Base-by-base conservation (phyloP, 1,140 invertebrate genomes). In the Arion vulgaris region DNA sequence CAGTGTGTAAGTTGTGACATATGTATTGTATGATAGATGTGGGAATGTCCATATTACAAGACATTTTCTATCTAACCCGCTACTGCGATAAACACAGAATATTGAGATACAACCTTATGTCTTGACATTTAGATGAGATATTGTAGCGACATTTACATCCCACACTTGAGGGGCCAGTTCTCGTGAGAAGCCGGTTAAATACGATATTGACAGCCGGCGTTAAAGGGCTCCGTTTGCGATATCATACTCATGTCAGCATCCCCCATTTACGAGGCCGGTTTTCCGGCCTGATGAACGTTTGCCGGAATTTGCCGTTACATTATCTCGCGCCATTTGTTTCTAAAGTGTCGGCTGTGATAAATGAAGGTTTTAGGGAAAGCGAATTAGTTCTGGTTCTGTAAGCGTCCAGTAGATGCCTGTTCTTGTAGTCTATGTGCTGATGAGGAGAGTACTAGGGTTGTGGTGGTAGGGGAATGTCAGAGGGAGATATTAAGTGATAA, bases 211-310 rank as follows among this genome's bases (percentile, higher is more conserved):
- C 71, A 72, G 36, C 36, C 71, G 71, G 71, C 71, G 38, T 41
- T 41, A 39, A 41, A 45, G n/a, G 1, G 41, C 17, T 38, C 38
- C 39, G 71, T 72, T 72, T 41, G 41, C 41, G 71, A 41, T 72
- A 72, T 72, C 36, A 72, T 45, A 72, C 36, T 13, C 26, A 41
- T 72, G 71, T 41, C 71, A 38, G 38, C 38, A 72, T 7, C 34
- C 71, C 41, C 71, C 71, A 72, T 72, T 72, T 41, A 72, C 36
- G 71, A 41, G 71, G 4, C 71, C 71, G 36, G 41, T 39, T 72
- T 45, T 45, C 71, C 71, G 36, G 71, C 71, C 36, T 45, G 71
- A 72, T 72, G 71, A 72, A 72, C 71, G 71, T n/a, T 45, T 39
- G 71, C 71, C 71, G 36, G 71, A 72, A 45, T 72, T 72, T 72